phyloP scores from a whole-genome alignment of 2,113 vertebrate genomes.

The Prolemur simus region DNA sequence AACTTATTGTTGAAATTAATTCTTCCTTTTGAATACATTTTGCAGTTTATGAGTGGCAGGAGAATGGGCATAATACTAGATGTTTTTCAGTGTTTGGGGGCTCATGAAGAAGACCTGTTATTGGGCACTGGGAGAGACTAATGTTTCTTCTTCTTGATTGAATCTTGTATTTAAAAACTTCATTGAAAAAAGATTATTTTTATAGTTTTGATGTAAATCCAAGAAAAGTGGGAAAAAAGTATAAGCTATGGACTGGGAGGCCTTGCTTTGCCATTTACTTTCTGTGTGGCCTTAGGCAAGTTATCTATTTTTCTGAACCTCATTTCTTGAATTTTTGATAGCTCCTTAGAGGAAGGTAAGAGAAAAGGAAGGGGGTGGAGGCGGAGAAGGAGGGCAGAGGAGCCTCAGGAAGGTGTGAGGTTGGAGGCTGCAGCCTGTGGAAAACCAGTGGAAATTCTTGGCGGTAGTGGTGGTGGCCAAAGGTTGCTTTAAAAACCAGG shows the following conservation, averaged over 20 bases:
- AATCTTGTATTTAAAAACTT: conserved; percentile 27
- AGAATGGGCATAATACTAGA: neutral
- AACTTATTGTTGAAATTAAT: neutral
- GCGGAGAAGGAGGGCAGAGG: neutral
- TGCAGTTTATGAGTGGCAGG: neutral
- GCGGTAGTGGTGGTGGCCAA: neutral
- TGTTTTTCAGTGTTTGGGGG: neutral
- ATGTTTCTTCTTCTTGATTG: neutral
- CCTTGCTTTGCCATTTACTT: neutral
- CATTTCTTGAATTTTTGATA: neutral
- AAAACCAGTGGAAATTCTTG: neutral
- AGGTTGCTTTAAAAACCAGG: neutral
- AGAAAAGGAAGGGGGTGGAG: neutral
- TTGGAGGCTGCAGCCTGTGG: neutral
- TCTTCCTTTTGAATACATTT: neutral
- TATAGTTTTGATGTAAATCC: conserved; percentile 10
- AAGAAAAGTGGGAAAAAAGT: conserved; percentile 24
- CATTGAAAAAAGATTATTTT: neutral
- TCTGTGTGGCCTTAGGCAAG: neutral
- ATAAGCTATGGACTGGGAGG: neutral
- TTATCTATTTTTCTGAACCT: neutral
- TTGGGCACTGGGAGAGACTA: neutral
- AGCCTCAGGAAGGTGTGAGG: neutral
- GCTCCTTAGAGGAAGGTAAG: neutral
- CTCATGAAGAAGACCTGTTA: neutral